A percentile compares a stretch with the other conserved stretches of the same genome.
Evolutionary conservation across 1,140 invertebrate species (phyloP).

Genomic region (Plutomurus gul): DNA sequence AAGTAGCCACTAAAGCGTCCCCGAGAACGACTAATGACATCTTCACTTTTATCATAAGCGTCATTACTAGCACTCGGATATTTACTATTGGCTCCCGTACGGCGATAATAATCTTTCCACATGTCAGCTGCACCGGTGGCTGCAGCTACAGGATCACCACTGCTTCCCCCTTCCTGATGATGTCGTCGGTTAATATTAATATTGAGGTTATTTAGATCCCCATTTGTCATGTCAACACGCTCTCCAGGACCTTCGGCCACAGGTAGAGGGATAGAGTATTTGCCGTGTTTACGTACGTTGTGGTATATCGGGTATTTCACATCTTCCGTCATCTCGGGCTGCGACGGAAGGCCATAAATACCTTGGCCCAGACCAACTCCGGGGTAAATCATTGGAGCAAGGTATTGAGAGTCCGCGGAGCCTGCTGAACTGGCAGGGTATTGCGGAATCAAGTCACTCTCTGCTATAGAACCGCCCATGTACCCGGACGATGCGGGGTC

Average conservation of each 20-base stretch:
- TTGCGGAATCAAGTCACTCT: background rate
- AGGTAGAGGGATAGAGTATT: background rate
- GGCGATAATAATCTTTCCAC: conserved; percentile 31
- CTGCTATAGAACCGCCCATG: background rate
- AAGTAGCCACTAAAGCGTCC: background rate
- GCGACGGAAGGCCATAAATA: conserved; percentile 44
- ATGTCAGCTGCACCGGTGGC: background rate
- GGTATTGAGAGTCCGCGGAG: background rate
- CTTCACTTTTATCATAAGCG: background rate
- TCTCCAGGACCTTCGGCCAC: background rate
- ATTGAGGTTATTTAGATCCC: conserved; percentile 14
- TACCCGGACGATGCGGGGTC: background rate
- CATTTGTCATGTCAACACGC: background rate
- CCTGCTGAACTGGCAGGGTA: background rate
- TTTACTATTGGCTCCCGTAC: background rate
- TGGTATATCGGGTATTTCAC: conserved; percentile 52
- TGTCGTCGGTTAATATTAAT: conserved; percentile 47
- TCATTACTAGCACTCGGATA: background rate
- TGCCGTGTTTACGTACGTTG: conserved; percentile 52
- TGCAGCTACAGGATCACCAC: background rate
- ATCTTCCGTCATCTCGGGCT: conserved; percentile 49
- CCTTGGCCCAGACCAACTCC: background rate
- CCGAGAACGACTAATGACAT: background rate
- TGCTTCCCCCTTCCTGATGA: conserved; percentile 2
- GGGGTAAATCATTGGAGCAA: background rate